Conservation (phyloP, 2,113 vertebrate genomes). For the Phrynosoma platyrhinos region DNA sequence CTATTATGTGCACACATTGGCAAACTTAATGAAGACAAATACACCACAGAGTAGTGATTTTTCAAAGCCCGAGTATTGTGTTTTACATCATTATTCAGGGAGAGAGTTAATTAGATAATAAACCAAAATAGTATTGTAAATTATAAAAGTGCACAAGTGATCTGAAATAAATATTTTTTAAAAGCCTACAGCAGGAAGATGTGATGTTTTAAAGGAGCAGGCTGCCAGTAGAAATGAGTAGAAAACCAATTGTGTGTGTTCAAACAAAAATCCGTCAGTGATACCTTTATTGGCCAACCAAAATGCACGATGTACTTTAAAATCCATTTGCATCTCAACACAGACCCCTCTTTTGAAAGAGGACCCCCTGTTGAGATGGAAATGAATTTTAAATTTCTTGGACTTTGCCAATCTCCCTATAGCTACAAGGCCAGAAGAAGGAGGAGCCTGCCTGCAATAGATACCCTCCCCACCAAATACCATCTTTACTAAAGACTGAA, state of each 20-base stretch:
- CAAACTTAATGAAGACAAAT: neutral
- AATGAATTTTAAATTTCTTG: too few relatives aligned
- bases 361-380: too few relatives aligned
- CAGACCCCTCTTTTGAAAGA: too few relatives aligned
- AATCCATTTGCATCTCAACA: too few relatives aligned
- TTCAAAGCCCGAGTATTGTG: conserved; percentile 44
- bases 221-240: neutral
- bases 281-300: too few relatives aligned
- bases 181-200: neutral
- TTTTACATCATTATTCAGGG: conserved; percentile 17
- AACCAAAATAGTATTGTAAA: conserved; percentile 9
- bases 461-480: too few relatives aligned
- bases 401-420: too few relatives aligned
- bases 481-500: too few relatives aligned
- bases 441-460: too few relatives aligned
- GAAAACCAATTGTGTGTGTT: neutral
- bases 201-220: neutral
- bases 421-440: too few relatives aligned
- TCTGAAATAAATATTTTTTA: neutral
- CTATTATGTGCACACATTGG: neutral
- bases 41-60: conserved; percentile 33
- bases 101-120: neutral
- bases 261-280: too few relatives aligned
- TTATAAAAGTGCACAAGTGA: neutral
- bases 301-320: too few relatives aligned